Base-by-base conservation (phyloP, 2,888 invertebrate species). In the Palloptera scutellata region DNA sequence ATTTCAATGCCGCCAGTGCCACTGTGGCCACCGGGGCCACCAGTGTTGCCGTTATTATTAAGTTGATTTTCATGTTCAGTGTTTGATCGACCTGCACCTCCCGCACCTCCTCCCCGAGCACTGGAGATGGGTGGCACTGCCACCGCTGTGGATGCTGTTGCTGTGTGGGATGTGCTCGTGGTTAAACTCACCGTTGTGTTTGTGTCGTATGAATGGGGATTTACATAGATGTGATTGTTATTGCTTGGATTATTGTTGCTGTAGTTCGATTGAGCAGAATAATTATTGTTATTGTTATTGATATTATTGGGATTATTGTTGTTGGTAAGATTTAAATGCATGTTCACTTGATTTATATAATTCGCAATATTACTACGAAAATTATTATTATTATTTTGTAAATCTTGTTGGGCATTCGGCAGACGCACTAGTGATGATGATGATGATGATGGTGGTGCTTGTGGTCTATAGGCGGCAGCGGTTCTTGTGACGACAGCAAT, bases 181-280 rank as follows among this genome's bases (percentile, higher is more conserved):
- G 74, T 73, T 60, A 78, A 77, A 71, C 79, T 83, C 71, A 79
- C 75, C 66, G 78, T 80, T 75, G 79, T 79, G 76, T 78, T 81
- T 74, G 80, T 80, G 70, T 83, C 83, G 67, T 82, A 83, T 66
- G 84, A 81, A 64, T 83, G 80, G 1, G 83, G 83, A 77, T 83
- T 83, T 61, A 83, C 79, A 73, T 83, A 83, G 67, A 83, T 81
- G 75, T 83, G 83, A 66, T 83, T 83, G 73, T 83, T 83, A 76
- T 83, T 83, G 63, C 70, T 69, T n/a, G 48, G 6, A 30, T 30
- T 30, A 73, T 63, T 75, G 72, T 41, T 72, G 74, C 52, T 73
- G 72, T 53, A 69, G 71, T 43, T 70, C 71, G 52, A 61, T 69
- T 9, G 66, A 72, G 1, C 60, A 69, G 13, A 68, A 70, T 11